Evolutionary conservation across 2,888 invertebrate genomes (phyloP), one percentile per base, ranked within the genome.

Genomic region (Amblyjoppa proteus): DNA sequence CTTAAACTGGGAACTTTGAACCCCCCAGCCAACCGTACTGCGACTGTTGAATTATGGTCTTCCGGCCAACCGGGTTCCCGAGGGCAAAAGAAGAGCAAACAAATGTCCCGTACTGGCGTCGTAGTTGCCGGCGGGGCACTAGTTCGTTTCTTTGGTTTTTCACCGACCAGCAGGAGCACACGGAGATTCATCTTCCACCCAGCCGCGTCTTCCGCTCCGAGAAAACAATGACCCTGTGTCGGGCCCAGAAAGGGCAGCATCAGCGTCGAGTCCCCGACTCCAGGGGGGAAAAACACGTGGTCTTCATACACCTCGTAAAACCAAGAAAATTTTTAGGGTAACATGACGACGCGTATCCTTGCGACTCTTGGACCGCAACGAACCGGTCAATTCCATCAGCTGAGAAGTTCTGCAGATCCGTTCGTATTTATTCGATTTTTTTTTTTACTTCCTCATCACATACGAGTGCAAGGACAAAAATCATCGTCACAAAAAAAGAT

Each of bases 171-270:
- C 80, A 81, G 68, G 64, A 80, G 34, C 25, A 56, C 61, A 25
- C 73, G 49, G 25, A 83, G 61, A 28, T 75, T 69, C 51, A 20
- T 20, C 11, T 49, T n/a, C 69, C 75, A 64, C 25, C 11, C 25
- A 31, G 61, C 25, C 20, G 58, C 74, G 69, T 78, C 78, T 82
- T 81, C 69, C 81, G 61, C 61, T 69, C 25, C 69, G 76, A 49
- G 76, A 83, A 85, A 85, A 85, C 85, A 85, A 85, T 85, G 82
- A 82, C 79, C 79, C 85, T 66, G 81, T 70, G 81, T 70, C 28
- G 45, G 79, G 64, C 56, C 66, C 56, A 66, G 82, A 79, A 82
- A 70, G 56, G 20, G 68, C 79, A 45, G 34, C 28, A 53, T 51
- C 53, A 69, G 58, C 61, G 41, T 71, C 31, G 41, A 68, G 53